A percentile compares a stretch with the other conserved stretches of the same genome.
Conservation (phyloP, 2,797 vertebrate species). For the Hipposideros larvatus region DNA sequence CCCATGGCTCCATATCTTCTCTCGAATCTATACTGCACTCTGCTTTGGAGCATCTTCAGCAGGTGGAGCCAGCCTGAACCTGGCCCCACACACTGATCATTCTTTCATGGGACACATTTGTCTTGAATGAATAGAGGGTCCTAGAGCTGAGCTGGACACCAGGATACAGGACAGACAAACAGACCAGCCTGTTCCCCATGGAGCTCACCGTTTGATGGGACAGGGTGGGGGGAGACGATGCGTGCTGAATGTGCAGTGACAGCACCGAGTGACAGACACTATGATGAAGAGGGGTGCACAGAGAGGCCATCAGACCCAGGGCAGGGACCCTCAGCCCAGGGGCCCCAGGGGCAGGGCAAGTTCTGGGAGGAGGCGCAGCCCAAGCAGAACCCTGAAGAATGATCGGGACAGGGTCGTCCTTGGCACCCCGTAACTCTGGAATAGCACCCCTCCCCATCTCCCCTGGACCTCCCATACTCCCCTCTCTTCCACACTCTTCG, state of each 20-base stretch:
- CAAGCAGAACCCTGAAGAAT: background rate
- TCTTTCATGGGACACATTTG: background rate
- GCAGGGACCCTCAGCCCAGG: background rate
- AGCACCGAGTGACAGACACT: accelerated
- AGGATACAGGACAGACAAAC: background rate
- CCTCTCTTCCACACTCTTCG: background rate
- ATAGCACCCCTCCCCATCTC: accelerated
- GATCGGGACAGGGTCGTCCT: accelerated
- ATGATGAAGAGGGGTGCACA: accelerated
- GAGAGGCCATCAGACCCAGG: background rate
- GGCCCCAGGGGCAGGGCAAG: background rate
- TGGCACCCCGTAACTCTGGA: background rate
- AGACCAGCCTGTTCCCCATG: accelerated
- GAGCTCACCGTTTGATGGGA: background rate
- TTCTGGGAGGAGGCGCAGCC: no score
- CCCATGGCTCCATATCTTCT: background rate
- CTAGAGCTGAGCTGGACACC: background rate
- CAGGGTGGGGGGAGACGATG: accelerated
- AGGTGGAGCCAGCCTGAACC: background rate
- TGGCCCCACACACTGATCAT: no score
- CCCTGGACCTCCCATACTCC: background rate
- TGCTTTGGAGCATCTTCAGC: background rate
- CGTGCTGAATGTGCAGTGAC: accelerated
- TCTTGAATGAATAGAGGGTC: background rate
- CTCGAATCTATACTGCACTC: background rate